phyloP scores from a whole-genome alignment of 2,797 vertebrate species.

The Enteromius argenteus region DNA sequence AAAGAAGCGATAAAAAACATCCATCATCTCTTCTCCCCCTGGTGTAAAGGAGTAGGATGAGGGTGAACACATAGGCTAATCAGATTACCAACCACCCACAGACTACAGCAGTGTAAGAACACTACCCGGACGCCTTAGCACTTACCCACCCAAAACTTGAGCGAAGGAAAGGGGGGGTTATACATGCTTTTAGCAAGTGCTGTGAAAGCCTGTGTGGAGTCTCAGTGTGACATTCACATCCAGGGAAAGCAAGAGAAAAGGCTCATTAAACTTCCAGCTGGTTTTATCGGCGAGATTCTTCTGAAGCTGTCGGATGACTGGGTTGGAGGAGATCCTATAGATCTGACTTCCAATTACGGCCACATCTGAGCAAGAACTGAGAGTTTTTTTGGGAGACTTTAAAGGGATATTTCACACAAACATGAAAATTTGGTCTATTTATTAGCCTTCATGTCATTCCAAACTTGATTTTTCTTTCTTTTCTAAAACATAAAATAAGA shows the following conservation, averaged over 20 bases:
- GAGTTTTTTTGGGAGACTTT: not conserved
- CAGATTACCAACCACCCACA: constrained; percentile 55
- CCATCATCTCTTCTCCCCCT: constrained; percentile 36
- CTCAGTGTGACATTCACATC: constrained; percentile 26
- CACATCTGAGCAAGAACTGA: not conserved
- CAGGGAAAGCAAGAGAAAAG: constrained; percentile 38
- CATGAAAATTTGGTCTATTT: not conserved
- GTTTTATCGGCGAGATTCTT: constrained; percentile 26
- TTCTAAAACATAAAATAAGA: not conserved
- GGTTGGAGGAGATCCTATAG: constrained; percentile 15
- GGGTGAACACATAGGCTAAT: constrained; percentile 51
- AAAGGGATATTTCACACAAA: constrained; percentile 23
- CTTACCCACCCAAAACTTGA: constrained; percentile 32
- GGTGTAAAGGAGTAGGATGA: constrained; percentile 45
- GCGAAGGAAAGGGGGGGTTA: not conserved
- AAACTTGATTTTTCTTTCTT: not conserved
- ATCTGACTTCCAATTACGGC: constrained; percentile 43
- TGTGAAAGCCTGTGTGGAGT: constrained; percentile 31
- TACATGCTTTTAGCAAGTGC: constrained; percentile 26
- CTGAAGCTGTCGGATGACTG: constrained; percentile 29
- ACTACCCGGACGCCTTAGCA: constrained; percentile 18
- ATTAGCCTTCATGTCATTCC: not conserved
- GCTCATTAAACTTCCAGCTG: constrained; percentile 54
- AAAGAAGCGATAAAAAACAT: constrained; percentile 32
- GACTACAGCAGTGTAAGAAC: constrained; percentile 30